Conservation (phyloP, 2,888 invertebrate genomes). For the Metallyticus violacea region DNA sequence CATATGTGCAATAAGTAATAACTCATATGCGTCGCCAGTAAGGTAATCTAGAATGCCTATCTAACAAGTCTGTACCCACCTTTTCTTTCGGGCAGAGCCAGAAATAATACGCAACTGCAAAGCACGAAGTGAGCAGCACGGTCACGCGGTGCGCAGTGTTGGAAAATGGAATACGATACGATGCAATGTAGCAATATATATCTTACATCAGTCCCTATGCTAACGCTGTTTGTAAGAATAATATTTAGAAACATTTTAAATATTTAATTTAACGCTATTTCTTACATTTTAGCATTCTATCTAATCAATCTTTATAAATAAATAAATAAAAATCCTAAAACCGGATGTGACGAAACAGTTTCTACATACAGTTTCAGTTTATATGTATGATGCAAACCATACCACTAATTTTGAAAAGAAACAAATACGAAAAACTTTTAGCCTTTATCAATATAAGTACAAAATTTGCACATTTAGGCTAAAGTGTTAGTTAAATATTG, state of each 20-base stretch:
- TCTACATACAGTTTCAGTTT: too few species aligned
- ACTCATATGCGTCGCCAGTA: too few species aligned
- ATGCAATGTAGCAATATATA: not conserved
- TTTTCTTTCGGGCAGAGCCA: slow-evolving; percentile 2
- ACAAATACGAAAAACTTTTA: not conserved
- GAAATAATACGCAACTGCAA: slow-evolving; percentile 17
- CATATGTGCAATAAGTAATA: too few species aligned
- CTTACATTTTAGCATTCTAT: not conserved
- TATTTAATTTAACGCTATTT: not conserved
- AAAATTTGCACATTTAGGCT: too few species aligned
- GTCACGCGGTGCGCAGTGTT: not conserved
- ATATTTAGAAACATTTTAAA: not conserved
- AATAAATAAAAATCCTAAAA: not conserved
- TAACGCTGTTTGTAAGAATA: not conserved
- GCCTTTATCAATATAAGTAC: too few species aligned
- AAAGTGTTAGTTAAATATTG: not conserved
- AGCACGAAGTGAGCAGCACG: not conserved
- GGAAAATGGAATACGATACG: not conserved
- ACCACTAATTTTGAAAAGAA: not conserved
- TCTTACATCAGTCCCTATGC: not conserved
- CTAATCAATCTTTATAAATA: not conserved
- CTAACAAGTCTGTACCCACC: not conserved
- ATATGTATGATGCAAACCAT: not conserved
- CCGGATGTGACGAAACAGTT: not conserved
- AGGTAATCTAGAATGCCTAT: not conserved